phyloP scores from a whole-genome alignment of 2,113 vertebrate genomes.

The Pica pica region DNA sequence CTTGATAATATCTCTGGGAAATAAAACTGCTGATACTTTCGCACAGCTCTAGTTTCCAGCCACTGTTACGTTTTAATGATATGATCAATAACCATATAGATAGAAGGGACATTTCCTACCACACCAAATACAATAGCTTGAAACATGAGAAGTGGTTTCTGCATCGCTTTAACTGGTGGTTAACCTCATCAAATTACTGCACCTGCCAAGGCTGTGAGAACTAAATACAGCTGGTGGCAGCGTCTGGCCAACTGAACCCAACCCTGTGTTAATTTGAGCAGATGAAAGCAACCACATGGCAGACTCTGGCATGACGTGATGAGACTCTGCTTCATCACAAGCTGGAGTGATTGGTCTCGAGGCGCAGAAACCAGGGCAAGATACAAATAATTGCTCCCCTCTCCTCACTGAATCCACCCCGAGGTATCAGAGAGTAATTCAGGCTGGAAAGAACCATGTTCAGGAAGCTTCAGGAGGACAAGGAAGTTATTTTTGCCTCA shows the following conservation, averaged over 20 bases:
- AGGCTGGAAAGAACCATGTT: background rate
- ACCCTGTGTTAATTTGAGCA: slow-evolving; percentile 34
- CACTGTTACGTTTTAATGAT: slow-evolving; percentile 51
- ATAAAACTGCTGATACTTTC: slow-evolving; percentile 3
- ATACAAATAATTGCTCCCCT: background rate
- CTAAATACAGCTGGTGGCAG: slow-evolving; percentile 56
- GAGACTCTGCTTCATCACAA: background rate
- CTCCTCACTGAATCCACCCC: background rate
- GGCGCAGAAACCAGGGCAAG: slow-evolving; percentile 5
- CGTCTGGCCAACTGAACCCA: slow-evolving; percentile 27
- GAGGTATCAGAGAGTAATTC: background rate
- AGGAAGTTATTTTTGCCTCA: background rate
- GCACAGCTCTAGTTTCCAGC: slow-evolving; percentile 32
- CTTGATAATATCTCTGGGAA: slow-evolving; percentile 22
- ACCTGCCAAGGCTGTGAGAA: slow-evolving; percentile 63
- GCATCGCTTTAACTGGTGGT: slow-evolving; percentile 44
- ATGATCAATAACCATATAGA: slow-evolving; percentile 58
- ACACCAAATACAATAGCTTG: slow-evolving; percentile 47
- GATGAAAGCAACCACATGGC: slow-evolving; percentile 43
- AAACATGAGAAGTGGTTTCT: slow-evolving; percentile 45
- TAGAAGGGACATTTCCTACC: slow-evolving; percentile 53
- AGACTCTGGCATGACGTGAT: background rate
- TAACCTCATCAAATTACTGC: slow-evolving; percentile 56
- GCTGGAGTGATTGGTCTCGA: background rate
- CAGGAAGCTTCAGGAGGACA: background rate